phyloP scores from a whole-genome alignment of 2,888 invertebrate species.

The Drosophila incognita region DNA sequence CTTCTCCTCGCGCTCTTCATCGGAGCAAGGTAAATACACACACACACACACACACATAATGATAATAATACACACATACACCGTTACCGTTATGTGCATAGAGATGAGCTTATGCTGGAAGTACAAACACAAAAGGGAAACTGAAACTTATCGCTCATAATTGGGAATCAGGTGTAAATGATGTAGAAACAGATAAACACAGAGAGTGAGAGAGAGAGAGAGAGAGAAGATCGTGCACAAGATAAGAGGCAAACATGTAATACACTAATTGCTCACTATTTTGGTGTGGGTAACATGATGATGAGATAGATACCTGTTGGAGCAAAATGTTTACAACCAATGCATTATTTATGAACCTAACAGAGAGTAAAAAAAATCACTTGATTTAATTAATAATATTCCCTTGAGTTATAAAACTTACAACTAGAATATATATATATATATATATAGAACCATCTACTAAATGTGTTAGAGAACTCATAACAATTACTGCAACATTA shows the following conservation, averaged over 20 bases:
- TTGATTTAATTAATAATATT: not conserved
- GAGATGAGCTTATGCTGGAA: slow-evolving; percentile 47
- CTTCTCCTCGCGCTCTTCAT: slow-evolving; percentile 77
- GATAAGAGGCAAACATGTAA: slow-evolving; percentile 58
- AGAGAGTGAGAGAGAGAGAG: not conserved
- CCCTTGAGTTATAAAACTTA: not conserved
- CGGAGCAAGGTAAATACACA: slow-evolving; percentile 77
- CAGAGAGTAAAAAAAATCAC: not conserved
- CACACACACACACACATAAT: not conserved
- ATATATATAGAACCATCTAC: not conserved
- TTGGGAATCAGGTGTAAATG: slow-evolving; percentile 68
- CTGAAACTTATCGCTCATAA: slow-evolving; percentile 30
- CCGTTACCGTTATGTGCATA: slow-evolving; percentile 40
- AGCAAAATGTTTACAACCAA: not conserved
- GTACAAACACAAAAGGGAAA: slow-evolving; percentile 36
- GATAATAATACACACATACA: not conserved
- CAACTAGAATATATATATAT: not conserved
- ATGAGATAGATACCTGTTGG: not conserved
- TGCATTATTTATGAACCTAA: slow-evolving; percentile 20
- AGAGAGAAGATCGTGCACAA: slow-evolving; percentile 34
- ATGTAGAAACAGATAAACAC: slow-evolving; percentile 19
- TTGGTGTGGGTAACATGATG: not conserved
- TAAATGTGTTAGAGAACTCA: not conserved
- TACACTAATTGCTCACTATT: slow-evolving; percentile 48
- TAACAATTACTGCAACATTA: not conserved